Percentiles rank a stretch among this genome's conserved stretches.
phyloP scores from a whole-genome alignment of 2,113 vertebrate genomes.

The Paradisaea rubra region DNA sequence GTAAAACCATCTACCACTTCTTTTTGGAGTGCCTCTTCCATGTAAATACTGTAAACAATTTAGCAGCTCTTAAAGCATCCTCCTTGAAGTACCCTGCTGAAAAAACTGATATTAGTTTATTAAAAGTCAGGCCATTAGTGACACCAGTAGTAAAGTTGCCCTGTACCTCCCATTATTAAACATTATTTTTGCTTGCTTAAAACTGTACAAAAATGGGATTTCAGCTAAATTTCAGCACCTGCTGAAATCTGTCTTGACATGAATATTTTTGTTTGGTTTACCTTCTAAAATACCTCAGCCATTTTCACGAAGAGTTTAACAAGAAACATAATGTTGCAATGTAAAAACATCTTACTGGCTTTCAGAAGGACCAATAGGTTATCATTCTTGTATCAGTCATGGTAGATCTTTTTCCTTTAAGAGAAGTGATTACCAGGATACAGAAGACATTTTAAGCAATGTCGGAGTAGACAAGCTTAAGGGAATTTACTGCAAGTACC shows the following conservation, averaged over 20 bases:
- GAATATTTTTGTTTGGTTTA: not conserved
- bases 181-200: not conserved
- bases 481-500: constrained; percentile 40
- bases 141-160: not conserved
- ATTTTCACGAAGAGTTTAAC: not conserved
- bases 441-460: constrained; percentile 2
- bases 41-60: not conserved
- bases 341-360: not conserved
- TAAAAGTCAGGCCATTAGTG: not conserved
- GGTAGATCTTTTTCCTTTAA: not conserved
- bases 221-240: not conserved
- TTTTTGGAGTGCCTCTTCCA: not conserved
- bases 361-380: not conserved
- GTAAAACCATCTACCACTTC: not conserved
- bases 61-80: not conserved
- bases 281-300: not conserved
- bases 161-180: not conserved
- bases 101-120: not conserved
- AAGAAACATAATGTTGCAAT: not conserved
- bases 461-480: not conserved
- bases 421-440: not conserved
- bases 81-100: not conserved
- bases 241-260: not conserved
- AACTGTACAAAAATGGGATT: not conserved
- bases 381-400: not conserved